Conservation (phyloP, 2,113 vertebrate species). For the Cottus gobio region DNA sequence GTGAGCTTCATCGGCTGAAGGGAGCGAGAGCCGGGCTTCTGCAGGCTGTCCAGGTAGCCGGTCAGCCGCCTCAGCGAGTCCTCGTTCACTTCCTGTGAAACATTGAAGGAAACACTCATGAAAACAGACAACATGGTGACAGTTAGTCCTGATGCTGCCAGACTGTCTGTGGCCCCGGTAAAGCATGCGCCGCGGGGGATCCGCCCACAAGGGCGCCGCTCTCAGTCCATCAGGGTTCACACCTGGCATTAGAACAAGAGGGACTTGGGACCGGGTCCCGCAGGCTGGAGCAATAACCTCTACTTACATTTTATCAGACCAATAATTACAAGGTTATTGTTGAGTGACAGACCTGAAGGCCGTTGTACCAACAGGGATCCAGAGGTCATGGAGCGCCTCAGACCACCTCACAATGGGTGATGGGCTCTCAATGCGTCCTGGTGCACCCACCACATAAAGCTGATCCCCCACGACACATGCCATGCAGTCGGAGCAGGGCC, state of each 20-base stretch:
- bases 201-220: neutral
- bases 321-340: no score
- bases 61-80: constrained; percentile 96
- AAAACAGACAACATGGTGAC: neutral
- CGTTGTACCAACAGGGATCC: no score
- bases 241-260: neutral
- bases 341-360: no score
- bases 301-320: no score
- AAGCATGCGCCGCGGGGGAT: neutral
- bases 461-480: no score
- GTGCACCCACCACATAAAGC: no score
- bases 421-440: no score
- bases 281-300: no score
- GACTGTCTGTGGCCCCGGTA: neutral
- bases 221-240: neutral
- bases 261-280: no score
- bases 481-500: no score
- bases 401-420: no score
- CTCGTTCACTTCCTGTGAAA: constrained; percentile 94
- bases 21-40: constrained; percentile 86
- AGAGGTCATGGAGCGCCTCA: no score
- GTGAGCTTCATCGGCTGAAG: constrained; percentile 90
- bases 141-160: neutral
- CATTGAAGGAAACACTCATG: neutral
- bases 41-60: constrained; percentile 93